Evolutionary conservation across 2,797 vertebrate species (phyloP).

Genomic region (Sciurus vulgaris): DNA sequence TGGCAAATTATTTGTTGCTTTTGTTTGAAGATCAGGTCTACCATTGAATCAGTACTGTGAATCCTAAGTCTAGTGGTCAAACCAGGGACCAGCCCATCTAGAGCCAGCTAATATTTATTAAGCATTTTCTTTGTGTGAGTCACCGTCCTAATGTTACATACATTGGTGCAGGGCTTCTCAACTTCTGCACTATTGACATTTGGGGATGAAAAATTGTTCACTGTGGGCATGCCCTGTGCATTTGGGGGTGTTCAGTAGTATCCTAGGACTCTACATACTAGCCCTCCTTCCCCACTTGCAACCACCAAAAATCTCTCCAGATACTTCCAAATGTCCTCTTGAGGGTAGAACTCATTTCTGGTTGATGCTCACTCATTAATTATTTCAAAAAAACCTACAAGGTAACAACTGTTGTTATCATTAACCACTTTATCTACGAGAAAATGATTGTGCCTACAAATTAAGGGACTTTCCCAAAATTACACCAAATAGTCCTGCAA

Average conservation of each 20-base stretch:
- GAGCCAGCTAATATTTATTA: neutral
- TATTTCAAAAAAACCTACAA: neutral
- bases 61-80: neutral
- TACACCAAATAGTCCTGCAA: neutral
- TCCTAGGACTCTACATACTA: neutral
- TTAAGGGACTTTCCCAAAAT: conserved; percentile 16
- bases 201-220: neutral
- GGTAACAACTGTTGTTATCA: neutral
- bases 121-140: neutral
- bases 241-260: neutral
- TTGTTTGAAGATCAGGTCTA: conserved; percentile 8
- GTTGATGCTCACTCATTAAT: neutral
- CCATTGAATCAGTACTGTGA: neutral
- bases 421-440: neutral
- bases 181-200: neutral
- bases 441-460: conserved; percentile 12
- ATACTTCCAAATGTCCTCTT: neutral
- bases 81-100: neutral
- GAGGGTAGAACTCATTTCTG: neutral
- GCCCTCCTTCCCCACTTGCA: neutral
- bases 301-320: neutral
- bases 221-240: neutral
- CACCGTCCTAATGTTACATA: neutral
- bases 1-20: neutral
- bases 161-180: neutral